Percentiles rank a stretch among this genome's conserved stretches.
Conservation (phyloP, 2,888 invertebrate species). For the Drymonia ruficornis region DNA sequence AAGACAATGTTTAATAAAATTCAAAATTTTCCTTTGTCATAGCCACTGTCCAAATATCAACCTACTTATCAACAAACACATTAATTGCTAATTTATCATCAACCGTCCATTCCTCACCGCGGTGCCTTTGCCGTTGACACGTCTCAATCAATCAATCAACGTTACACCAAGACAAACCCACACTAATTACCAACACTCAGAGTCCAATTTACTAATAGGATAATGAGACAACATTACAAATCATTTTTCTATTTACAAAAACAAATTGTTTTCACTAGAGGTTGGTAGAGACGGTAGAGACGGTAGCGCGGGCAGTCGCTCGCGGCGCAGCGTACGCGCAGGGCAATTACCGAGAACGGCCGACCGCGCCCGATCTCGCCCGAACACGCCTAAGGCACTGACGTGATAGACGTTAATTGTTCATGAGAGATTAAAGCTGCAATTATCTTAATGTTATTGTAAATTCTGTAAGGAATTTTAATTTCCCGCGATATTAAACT, state of each 20-base stretch:
- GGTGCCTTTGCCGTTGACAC: slow-evolving; percentile 4
- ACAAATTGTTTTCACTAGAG: slow-evolving; percentile 52
- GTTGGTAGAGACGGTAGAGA: slow-evolving; percentile 49
- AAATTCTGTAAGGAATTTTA: slow-evolving; percentile 33
- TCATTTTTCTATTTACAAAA: slow-evolving; percentile 62
- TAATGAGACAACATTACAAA: slow-evolving; percentile 53
- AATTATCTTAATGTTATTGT: slow-evolving; percentile 54
- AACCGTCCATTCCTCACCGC: background rate
- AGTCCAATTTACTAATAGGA: slow-evolving; percentile 46
- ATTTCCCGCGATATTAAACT: slow-evolving; percentile 22
- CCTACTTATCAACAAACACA: background rate
- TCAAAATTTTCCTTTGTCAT: too few relatives aligned
- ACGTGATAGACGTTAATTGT: slow-evolving; percentile 74
- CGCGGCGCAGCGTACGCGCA: slow-evolving; percentile 51
- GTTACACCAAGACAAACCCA: slow-evolving; percentile 12
- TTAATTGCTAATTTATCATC: slow-evolving; percentile 18
- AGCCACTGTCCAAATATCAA: background rate
- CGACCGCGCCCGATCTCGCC: slow-evolving; percentile 50
- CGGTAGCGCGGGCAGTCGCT: slow-evolving; percentile 49
- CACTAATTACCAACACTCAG: slow-evolving; percentile 41
- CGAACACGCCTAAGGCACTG: slow-evolving; percentile 50
- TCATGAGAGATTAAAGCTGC: slow-evolving; percentile 55
- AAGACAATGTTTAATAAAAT: too few relatives aligned
- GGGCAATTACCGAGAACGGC: slow-evolving; percentile 34
- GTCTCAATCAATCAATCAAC: slow-evolving; percentile 21